Evolutionary conservation across 2,797 vertebrate species (phyloP).

Genomic region (Dicrostonyx torquatus): DNA sequence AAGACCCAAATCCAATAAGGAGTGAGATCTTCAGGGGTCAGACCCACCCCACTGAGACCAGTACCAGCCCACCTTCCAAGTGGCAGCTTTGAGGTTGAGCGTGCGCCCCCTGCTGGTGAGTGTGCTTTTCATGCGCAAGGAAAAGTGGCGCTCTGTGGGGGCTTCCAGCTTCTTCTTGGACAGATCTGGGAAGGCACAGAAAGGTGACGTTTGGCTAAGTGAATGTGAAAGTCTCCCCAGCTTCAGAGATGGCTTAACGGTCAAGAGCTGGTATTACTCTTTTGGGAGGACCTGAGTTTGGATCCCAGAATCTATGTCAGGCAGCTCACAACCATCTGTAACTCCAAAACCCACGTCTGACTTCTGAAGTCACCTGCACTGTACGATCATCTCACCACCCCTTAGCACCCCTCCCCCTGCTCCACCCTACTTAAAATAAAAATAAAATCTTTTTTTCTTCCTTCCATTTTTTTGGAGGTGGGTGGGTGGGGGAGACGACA

Average conservation of each 20-base stretch:
- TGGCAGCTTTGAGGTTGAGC: constrained; percentile 93
- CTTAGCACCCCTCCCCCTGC: neutral
- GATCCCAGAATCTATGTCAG: neutral
- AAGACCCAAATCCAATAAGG: neutral
- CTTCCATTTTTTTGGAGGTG: neutral
- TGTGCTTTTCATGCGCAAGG: constrained; percentile 93
- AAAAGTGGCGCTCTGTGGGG: constrained; percentile 87
- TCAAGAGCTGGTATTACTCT: neutral
- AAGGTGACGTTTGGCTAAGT: neutral
- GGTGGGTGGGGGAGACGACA: neutral
- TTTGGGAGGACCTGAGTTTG: neutral
- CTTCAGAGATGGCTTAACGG: neutral
- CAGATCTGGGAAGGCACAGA: constrained; percentile 79
- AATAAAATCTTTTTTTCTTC: neutral
- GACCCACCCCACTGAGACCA: neutral
- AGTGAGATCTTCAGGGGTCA: neutral
- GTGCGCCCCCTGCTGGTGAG: constrained; percentile 92
- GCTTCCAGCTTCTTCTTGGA: constrained; percentile 85
- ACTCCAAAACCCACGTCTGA: neutral
- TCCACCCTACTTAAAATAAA: neutral
- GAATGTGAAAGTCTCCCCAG: neutral
- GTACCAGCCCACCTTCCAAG: constrained; percentile 89
- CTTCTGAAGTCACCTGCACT: neutral
- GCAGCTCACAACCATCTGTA: neutral
- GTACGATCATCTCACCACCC: neutral